These are phyloP conservation scores for Tachina fera DNA, from an alignment of 2,888 invertebrate genomes.

Conservation along the genomic window DNA sequence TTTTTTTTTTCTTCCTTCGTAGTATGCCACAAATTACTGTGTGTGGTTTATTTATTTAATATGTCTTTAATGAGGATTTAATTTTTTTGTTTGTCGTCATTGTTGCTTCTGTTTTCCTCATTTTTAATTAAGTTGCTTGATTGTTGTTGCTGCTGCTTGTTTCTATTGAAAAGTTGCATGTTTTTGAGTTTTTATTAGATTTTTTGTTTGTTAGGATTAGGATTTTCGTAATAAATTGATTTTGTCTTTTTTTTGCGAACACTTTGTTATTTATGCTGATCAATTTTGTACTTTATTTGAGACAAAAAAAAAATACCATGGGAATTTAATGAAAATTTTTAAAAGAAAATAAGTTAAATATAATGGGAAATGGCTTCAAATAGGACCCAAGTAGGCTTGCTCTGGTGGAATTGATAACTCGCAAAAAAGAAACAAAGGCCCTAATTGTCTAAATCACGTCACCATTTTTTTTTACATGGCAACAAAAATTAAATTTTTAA, in stretches of 20 bases:
- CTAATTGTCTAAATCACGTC: too few species aligned
- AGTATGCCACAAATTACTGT: slow-evolving; percentile 43
- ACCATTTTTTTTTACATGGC: too few species aligned
- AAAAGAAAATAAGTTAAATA: slow-evolving; percentile 15
- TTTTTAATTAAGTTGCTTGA: slow-evolving; percentile 66
- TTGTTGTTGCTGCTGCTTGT: slow-evolving; percentile 44
- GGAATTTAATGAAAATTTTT: slow-evolving; percentile 74
- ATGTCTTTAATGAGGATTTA: slow-evolving; percentile 69
- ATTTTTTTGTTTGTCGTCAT: slow-evolving; percentile 46
- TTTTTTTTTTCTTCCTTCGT: neutral
- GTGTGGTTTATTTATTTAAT: slow-evolving; percentile 59
- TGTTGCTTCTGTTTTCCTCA: slow-evolving; percentile 24
- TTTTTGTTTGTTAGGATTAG: slow-evolving; percentile 5
- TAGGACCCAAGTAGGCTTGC: too few species aligned
- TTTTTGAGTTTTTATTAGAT: slow-evolving; percentile 41
- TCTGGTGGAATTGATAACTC: too few species aligned
- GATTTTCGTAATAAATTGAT: slow-evolving; percentile 60
- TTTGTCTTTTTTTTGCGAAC: slow-evolving; percentile 4
- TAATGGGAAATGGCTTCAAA: neutral
- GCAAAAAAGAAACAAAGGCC: too few species aligned
- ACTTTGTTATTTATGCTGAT: slow-evolving; percentile 60
- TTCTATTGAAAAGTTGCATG: slow-evolving; percentile 52
- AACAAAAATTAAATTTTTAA: too few species aligned
- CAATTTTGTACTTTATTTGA: slow-evolving; percentile 26
- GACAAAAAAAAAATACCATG: slow-evolving; percentile 79